Evolutionary conservation across 37 sponge, comb jelly and placozoan species (phyloP), one percentile per base, ranked within the genome.

Genomic region (Eunapius fragilis): DNA sequence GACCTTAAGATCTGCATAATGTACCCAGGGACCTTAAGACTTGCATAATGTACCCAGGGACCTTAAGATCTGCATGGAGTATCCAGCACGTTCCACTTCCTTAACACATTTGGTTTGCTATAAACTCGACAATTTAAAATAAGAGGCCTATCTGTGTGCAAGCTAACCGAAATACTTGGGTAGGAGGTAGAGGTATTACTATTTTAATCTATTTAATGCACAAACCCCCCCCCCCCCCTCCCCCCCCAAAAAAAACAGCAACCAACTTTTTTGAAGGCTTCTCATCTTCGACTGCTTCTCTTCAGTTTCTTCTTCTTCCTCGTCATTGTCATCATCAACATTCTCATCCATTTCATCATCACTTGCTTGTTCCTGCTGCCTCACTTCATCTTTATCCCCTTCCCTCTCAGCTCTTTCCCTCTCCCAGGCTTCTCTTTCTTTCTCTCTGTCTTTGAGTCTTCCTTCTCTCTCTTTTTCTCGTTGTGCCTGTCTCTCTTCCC

Each of bases 391-490:
- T 75, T 32, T 10, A 31, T 75, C 25, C 37, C 83, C 14, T 28
- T 25, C 36, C 24, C 47, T 38, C 28, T 45, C 49, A 36, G 37
- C 71, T 37, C 83, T 71, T n/a, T 71, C 74, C 28, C 48, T 47
- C 37, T 72, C 30, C 37, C 83, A 28, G 37, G 37, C 74, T 72
- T 83, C 41, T 68, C 70, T 69, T n/a, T 68, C 58, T n/a, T 67
- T 12, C 33, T n/a, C 72, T 2, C 45, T 83, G 31, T 31, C 34
- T 24, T n/a, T 26, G 37, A 24, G 10, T 70, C 26, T 4, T 24
- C n/a, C 7, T 48, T 80, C 13, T 6, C 31, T 33, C 67, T 80
- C 80, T 28, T 32, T 31, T 31, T 28, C 67, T 19, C 30, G 48
- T 58, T 26, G 28, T 58, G 58, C 58, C 58, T 58, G 58, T 17